Percentiles rank a stretch among this genome's conserved stretches.
Evolutionary conservation across 2,113 vertebrate genomes (phyloP).

Genomic region (Mesembrinibis cayennensis): DNA sequence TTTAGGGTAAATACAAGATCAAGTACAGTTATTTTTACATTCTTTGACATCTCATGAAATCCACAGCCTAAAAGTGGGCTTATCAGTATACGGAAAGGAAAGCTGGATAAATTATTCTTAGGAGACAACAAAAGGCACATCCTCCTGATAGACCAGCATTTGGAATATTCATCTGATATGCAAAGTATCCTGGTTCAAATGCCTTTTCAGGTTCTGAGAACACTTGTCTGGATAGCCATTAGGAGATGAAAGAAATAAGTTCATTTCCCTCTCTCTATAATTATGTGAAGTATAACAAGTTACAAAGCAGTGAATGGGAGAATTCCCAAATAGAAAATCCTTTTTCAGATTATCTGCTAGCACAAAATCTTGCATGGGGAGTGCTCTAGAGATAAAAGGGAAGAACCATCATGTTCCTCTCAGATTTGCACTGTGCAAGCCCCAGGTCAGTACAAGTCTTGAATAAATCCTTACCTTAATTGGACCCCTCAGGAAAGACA

Average conservation of each 20-base stretch:
- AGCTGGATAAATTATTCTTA: background rate
- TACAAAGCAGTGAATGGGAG: background rate
- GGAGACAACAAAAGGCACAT: background rate
- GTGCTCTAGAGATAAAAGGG: slow-evolving; percentile 44
- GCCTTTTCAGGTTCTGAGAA: background rate
- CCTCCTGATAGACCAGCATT: background rate
- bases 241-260: slow-evolving; percentile 38
- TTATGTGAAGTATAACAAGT: background rate
- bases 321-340: slow-evolving; percentile 13
- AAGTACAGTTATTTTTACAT: background rate
- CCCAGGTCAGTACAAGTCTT: background rate
- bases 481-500: slow-evolving; percentile 60
- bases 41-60: background rate
- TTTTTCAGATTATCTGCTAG: background rate
- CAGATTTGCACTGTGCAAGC: slow-evolving; percentile 22
- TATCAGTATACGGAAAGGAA: background rate
- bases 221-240: background rate
- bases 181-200: background rate
- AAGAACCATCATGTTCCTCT: slow-evolving; percentile 24
- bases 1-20: background rate
- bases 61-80: background rate
- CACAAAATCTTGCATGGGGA: background rate
- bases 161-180: background rate
- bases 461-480: slow-evolving; percentile 60
- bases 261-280: background rate